Base-by-base conservation (phyloP, 2,113 vertebrate species). In the Callipepla californica region DNA sequence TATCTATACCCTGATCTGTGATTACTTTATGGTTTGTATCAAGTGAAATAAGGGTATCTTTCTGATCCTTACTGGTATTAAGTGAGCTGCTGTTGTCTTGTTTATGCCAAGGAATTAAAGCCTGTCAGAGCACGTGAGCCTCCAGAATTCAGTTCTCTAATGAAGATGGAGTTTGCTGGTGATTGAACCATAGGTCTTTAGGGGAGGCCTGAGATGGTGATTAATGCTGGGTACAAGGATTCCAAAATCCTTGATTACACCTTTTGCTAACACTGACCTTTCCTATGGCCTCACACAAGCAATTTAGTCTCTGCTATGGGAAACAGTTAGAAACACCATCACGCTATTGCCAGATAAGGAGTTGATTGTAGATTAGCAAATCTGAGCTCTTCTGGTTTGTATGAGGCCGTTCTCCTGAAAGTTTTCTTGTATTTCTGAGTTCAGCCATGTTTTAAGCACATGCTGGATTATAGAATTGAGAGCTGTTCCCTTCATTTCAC, bases 21-120 rank as follows among this genome's bases (percentile, higher is more conserved):
- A 89, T 92, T 89, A 30, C 87, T 66, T 69, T 45, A 18, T 59
- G 57, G 69, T 18, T 89, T 15, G 2, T 34, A 19, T 45, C 93
- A 38, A 75, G 42, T 42, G 10, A 78, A 90, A 81, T 8, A 58
- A 19, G 40, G 80, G 32, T 51, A 0, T 25, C 38, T 28, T 57
- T 80, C 77, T 77, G 65, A 77, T 92, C 47, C 69, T 70, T 67
- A 10, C 38, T 34, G 14, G 32, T 11, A 12, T 25, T 22, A 28
- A 50, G 6, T 2, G 23, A 86, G 36, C 20, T 32, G 1, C 38
- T 59, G 32, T 42, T n/a, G 40, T 51, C 34, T 48, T 47, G 25
- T 84, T n/a, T 40, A 0, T 42, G 5, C 67, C 30, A 26, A 51
- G n/a, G 51, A 8, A 8, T 85, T 69, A 48, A 67, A 80, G n/a